Conservation (phyloP, 2,113 vertebrate genomes). For the Brachyistius frenatus region DNA sequence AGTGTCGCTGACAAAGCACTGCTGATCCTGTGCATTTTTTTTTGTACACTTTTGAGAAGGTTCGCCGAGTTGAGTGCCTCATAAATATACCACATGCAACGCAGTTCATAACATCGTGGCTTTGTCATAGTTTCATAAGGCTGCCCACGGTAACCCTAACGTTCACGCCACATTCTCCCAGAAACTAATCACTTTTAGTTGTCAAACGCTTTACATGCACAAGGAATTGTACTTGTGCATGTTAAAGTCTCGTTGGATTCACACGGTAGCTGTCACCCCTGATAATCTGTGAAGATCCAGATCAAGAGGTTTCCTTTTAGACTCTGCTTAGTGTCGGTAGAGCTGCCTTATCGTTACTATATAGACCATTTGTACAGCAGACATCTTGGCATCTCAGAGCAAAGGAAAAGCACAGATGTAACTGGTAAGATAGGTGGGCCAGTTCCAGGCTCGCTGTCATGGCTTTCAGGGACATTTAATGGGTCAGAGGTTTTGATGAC, state of each 20-base stretch:
- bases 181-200: conserved; percentile 2
- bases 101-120: conserved; percentile 24
- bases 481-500: neutral
- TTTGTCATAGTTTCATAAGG: conserved; percentile 51
- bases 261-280: neutral
- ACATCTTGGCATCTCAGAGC: conserved; percentile 10
- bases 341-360: neutral
- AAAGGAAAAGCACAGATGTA: conserved; percentile 3
- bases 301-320: conserved; percentile 15
- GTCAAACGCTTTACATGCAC: conserved; percentile 26
- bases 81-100: conserved; percentile 20
- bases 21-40: conserved; percentile 61
- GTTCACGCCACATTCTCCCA: conserved; percentile 8
- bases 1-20: conserved; percentile 33
- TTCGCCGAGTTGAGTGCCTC: conserved; percentile 61
- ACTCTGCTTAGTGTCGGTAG: conserved; percentile 8
- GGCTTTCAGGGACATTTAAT: neutral
- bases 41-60: conserved; percentile 63
- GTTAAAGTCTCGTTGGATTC: conserved; percentile 23
- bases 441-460: neutral
- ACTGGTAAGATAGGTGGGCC: neutral
- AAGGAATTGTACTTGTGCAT: conserved; percentile 28
- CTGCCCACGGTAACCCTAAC: conserved; percentile 31
- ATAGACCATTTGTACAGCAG: neutral
- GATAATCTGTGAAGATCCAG: conserved; percentile 6